Evolutionary conservation across 2,888 invertebrate species (phyloP), one percentile per base, ranked within the genome.

Genomic region (Chymomyza procnemis): DNA sequence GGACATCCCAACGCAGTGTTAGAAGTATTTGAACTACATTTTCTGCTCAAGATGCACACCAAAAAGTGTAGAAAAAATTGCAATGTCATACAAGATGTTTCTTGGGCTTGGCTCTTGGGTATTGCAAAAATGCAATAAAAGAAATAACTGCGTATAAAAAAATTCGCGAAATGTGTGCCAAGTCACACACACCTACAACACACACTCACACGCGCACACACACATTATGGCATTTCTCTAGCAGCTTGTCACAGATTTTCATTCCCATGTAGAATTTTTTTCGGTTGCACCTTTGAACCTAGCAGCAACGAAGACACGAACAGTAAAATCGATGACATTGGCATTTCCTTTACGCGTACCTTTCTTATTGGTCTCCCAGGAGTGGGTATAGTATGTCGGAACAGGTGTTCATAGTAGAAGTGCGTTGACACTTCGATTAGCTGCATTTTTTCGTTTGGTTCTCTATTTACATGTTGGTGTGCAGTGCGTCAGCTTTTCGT

Each of bases 251-350:
- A 56, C 56, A 67, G 58, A 64, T 77, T 70, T 62, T 3, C 63
- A 19, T 19, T 50, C 14, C 14, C 50, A 50, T 78, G 69, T 65
- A 77, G 6, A 9, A 26, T 26, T 26, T 26, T 26, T 26, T 26
- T 26, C n/a, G n/a, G 2, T 26, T 26, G n/a, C n/a, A n/a, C n/a
- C 68, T 77, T 79, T 52, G 57, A 77, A 76, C 72, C 79, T 72
- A 50, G 8, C 66, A 62, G n/a, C 47, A 47, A 18, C 16, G 16
- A 18, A 58, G 57, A 69, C 54, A 18, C 58, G 59, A 72, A 48
- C 69, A 58, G 67, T 65, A 56, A 70, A 69, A 70, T 76, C 81
- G 71, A 80, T 80, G 56, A 76, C 71, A 75, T 58, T 71, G 76
- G 61, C 65, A 69, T 72, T 67, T 41, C 59, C 1, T 50, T 19